Evolutionary conservation across 1,140 invertebrate species (phyloP).

Genomic region (Drosophila pallidifrons): DNA sequence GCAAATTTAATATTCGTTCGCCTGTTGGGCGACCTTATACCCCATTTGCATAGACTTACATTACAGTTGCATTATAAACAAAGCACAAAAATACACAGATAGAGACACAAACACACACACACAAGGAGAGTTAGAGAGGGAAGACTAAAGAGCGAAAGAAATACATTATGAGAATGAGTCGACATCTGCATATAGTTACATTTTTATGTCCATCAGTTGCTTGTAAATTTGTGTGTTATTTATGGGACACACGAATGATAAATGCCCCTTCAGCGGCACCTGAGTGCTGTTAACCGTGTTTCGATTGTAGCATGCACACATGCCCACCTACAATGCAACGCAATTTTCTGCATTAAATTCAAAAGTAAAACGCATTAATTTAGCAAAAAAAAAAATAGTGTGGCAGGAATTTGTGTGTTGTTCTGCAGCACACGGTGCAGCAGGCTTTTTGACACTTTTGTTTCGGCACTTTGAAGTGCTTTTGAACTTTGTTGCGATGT

Average conservation of each 20-base stretch:
- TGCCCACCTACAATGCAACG: constrained; percentile 45
- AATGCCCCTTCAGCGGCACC: constrained; percentile 37
- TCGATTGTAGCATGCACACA: constrained; percentile 32
- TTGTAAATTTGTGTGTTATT: constrained; percentile 65
- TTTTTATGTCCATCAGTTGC: constrained; percentile 57
- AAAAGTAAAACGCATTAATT: constrained; percentile 59
- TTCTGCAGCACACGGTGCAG: constrained; percentile 25
- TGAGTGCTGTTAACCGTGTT: constrained; percentile 11
- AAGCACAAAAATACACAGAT: constrained; percentile 47
- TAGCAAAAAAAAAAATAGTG: constrained; percentile 42
- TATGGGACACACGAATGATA: constrained; percentile 68
- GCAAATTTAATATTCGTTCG: constrained; percentile 79
- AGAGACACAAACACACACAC: constrained; percentile 4
- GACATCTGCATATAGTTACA: constrained; percentile 42
- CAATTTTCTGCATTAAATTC: constrained; percentile 73
- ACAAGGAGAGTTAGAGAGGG: constrained; percentile 2
- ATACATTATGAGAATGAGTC: constrained; percentile 30
- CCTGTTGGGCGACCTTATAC: constrained; percentile 28
- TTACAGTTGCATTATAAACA: constrained; percentile 80
- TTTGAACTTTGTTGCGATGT: constrained; percentile 38
- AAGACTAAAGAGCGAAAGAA: neutral
- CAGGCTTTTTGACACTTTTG: constrained; percentile 78
- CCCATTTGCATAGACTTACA: constrained; percentile 75
- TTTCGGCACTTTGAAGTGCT: constrained; percentile 81
- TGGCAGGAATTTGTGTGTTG: constrained; percentile 49